Conservation (phyloP, 2,797 vertebrate species). For the Cryptoblepharus egeriae region DNA sequence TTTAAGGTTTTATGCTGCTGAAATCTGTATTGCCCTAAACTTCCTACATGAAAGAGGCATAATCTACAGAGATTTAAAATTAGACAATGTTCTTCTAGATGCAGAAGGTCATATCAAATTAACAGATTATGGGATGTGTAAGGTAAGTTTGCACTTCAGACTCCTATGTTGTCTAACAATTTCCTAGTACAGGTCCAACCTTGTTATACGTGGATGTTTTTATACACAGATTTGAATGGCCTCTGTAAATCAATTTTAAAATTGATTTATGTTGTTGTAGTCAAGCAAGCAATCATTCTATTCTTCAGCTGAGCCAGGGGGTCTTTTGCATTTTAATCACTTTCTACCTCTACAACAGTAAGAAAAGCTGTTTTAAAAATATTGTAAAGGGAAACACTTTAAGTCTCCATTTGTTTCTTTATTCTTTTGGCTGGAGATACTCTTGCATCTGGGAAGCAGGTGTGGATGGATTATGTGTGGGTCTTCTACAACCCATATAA, state of each 20-base stretch:
- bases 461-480: no score
- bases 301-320: no score
- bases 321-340: not conserved
- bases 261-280: no score
- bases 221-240: no score
- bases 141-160: conserved; percentile 73
- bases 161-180: fast-evolving
- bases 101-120: conserved; percentile 97
- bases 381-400: no score
- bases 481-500: not conserved
- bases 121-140: conserved; percentile 99
- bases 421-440: not conserved
- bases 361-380: no score
- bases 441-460: not conserved
- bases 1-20: conserved; percentile 95
- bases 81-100: conserved; percentile 96
- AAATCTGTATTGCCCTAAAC: conserved; percentile 97
- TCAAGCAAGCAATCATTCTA: no score
- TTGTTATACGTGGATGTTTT: no score
- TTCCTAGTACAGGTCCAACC: no score
- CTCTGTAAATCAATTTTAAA: no score
- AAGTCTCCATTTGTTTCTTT: not conserved
- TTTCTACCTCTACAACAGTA: no score
- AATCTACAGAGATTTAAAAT: conserved; percentile 96
- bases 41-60: conserved; percentile 97